Evolutionary conservation across 2,113 vertebrate species (phyloP).

Genomic region (Lathamus discolor): DNA sequence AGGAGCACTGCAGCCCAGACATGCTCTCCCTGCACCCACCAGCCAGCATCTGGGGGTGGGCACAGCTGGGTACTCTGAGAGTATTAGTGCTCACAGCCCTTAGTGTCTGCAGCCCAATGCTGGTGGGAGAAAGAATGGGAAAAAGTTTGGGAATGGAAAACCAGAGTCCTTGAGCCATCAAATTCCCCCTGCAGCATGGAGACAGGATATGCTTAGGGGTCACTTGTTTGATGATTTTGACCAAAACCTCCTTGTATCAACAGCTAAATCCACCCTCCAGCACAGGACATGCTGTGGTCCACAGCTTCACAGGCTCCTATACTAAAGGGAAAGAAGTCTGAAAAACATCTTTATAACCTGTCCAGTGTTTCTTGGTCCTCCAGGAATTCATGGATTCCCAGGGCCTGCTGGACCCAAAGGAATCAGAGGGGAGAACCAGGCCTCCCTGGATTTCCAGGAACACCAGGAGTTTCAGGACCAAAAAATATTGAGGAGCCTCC

Average conservation of each 20-base stretch:
- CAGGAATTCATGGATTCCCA: not conserved
- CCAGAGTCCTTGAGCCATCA: not conserved
- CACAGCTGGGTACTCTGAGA: not conserved
- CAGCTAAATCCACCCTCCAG: not conserved
- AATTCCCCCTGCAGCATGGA: not conserved
- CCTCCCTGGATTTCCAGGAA: not conserved
- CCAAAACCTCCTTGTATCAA: not conserved
- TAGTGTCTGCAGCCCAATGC: not conserved
- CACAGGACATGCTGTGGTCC: not conserved
- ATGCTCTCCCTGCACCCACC: not conserved
- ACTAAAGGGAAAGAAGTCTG: not conserved
- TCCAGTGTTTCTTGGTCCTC: not conserved
- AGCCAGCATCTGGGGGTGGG: not conserved
- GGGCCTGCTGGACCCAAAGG: not conserved
- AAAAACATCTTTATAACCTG: not conserved
- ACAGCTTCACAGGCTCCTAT: not conserved
- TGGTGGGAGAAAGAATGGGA: not conserved
- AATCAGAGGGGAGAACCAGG: not conserved
- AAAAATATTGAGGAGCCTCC: not conserved
- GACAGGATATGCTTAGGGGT: not conserved
- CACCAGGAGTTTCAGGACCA: not conserved
- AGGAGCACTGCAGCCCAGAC: not conserved
- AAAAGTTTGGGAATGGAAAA: not conserved
- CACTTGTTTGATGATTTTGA: not conserved
- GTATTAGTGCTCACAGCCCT: rapidly evolving